phyloP scores from a whole-genome alignment of 2,888 invertebrate genomes.

The Dusona sp. region DNA sequence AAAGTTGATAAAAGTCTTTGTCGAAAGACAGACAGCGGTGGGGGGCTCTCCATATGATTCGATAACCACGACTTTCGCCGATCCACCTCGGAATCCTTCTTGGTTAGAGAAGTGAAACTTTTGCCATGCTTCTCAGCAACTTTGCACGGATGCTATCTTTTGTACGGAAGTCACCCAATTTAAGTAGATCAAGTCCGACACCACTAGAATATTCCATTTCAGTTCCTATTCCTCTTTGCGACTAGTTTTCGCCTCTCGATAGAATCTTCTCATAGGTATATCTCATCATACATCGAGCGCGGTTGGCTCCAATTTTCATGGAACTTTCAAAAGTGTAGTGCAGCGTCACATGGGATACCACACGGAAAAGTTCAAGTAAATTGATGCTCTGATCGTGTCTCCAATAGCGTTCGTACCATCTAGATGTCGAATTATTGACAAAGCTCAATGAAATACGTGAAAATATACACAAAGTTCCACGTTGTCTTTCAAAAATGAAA shows the following conservation, averaged over 20 bases:
- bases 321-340: conserved; percentile 40
- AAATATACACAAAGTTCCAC: background rate
- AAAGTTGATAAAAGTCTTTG: conserved; percentile 31
- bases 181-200: conserved; percentile 71
- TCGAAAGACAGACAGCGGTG: background rate
- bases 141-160: conserved; percentile 8
- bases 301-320: conserved; percentile 1
- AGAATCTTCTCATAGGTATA: background rate
- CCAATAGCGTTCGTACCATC: background rate
- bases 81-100: background rate
- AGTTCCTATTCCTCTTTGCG: background rate
- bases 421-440: background rate
- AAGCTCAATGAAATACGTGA: background rate
- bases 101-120: conserved; percentile 1
- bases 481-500: background rate
- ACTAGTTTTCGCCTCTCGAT: conserved; percentile 15
- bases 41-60: conserved; percentile 11
- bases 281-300: conserved; percentile 26
- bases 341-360: conserved; percentile 24
- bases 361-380: background rate
- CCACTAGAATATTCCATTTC: conserved; percentile 23
- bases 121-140: conserved; percentile 23
- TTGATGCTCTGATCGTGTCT: background rate
- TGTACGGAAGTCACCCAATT: background rate
- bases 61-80: conserved; percentile 31